phyloP scores from a whole-genome alignment of 2,888 invertebrate species.

The Hydrotaea diabolus region DNA sequence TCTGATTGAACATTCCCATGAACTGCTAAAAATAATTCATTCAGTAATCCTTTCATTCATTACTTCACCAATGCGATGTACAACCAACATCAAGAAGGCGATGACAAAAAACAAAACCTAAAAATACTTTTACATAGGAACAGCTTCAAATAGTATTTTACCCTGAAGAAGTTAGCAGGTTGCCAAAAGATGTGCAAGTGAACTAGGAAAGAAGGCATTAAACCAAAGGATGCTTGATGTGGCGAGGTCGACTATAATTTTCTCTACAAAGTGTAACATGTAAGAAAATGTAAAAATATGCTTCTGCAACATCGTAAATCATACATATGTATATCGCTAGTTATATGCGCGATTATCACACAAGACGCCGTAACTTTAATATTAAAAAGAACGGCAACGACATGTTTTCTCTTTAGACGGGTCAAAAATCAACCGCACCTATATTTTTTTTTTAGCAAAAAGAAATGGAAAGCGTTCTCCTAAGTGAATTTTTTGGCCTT shows the following conservation, averaged over 20 bases:
- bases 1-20: constrained; percentile 4
- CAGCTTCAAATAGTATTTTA: constrained; percentile 7
- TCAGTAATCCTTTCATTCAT: constrained; percentile 35
- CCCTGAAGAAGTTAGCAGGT: background rate
- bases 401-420: no score
- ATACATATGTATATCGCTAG: no score
- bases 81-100: background rate
- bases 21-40: constrained; percentile 24
- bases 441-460: no score
- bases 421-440: no score
- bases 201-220: background rate
- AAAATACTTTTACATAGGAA: background rate
- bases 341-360: no score
- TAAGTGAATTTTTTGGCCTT: no score
- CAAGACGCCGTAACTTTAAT: no score
- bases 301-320: no score
- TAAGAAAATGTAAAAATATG: no score
- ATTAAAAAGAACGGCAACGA: no score
- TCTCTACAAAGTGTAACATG: no score
- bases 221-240: background rate
- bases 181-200: constrained; percentile 13
- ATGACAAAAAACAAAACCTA: background rate
- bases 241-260: background rate
- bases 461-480: no score
- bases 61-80: background rate